Conservation (phyloP, 2,113 vertebrate genomes). For the Periophthalmus modestus region DNA sequence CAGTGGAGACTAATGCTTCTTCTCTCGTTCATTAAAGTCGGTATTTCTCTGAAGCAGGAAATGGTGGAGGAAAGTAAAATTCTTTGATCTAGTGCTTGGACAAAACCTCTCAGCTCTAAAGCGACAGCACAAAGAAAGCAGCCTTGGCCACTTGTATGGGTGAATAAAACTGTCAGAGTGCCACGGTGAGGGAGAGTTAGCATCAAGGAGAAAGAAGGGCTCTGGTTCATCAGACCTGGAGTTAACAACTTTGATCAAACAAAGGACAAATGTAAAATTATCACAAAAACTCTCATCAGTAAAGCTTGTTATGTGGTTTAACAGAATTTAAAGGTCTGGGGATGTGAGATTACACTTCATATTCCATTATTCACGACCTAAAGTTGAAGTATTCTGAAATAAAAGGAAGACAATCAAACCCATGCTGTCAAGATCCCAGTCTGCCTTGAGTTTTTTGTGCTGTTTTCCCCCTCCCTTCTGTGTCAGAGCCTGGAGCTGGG, state of each 20-base stretch:
- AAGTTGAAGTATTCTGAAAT: neutral
- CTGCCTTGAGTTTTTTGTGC: no score
- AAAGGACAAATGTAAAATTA: neutral
- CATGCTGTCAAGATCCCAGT: neutral
- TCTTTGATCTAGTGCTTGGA: conserved; percentile 22
- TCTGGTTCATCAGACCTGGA: neutral
- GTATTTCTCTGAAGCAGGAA: conserved; percentile 30
- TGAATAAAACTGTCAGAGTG: neutral
- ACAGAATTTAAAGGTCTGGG: neutral
- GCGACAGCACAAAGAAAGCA: conserved; percentile 25
- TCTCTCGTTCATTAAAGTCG: conserved; percentile 12
- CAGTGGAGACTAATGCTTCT: conserved; percentile 17
- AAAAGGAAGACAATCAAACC: neutral
- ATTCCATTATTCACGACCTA: no score
- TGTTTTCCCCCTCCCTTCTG: no score
- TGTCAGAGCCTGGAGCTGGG: no score
- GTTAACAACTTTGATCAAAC: neutral
- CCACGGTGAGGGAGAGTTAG: neutral
- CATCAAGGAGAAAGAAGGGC: neutral
- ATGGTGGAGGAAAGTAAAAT: conserved; percentile 26
- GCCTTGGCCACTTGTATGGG: conserved; percentile 1
- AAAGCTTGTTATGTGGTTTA: neutral
- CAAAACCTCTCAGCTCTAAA: conserved; percentile 29
- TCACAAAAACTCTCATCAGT: neutral
- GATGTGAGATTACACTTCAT: no score